Conservation (phyloP, 2,888 invertebrate species). For the Gryllus longicercus region DNA sequence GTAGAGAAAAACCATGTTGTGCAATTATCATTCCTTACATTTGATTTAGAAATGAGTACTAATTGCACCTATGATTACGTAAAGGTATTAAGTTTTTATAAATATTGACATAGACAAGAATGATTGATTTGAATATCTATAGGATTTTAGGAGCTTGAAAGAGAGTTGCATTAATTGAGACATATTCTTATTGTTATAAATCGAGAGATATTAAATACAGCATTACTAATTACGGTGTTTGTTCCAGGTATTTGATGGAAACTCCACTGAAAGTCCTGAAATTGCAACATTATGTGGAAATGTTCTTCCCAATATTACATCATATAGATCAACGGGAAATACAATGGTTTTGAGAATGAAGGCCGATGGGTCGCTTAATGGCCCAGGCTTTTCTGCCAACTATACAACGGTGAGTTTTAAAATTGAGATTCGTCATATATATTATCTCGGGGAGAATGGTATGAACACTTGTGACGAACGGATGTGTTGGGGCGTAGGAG, state of each 20-base stretch:
- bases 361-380: slow-evolving; percentile 55
- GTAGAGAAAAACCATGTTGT: slow-evolving; percentile 66
- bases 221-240: not conserved
- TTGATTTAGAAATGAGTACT: slow-evolving; percentile 61
- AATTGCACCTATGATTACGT: slow-evolving; percentile 76
- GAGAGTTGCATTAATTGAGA: not conserved
- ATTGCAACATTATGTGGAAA: slow-evolving; percentile 58
- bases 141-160: not conserved
- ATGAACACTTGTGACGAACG: no score
- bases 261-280: slow-evolving; percentile 50
- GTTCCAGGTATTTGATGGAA: slow-evolving; percentile 35
- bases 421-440: not conserved
- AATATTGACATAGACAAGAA: not conserved
- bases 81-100: slow-evolving; percentile 51
- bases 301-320: slow-evolving; percentile 48
- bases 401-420: slow-evolving; percentile 54
- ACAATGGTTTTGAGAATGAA: slow-evolving; percentile 63
- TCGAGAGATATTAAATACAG: not conserved
- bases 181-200: not conserved
- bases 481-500: no score
- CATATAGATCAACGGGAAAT: slow-evolving; percentile 58
- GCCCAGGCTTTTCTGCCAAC: slow-evolving; percentile 75
- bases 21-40: slow-evolving; percentile 64
- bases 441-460: no score
- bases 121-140: not conserved